Conservation (phyloP, 2,797 vertebrate species). For the Argyrosomus regius region DNA sequence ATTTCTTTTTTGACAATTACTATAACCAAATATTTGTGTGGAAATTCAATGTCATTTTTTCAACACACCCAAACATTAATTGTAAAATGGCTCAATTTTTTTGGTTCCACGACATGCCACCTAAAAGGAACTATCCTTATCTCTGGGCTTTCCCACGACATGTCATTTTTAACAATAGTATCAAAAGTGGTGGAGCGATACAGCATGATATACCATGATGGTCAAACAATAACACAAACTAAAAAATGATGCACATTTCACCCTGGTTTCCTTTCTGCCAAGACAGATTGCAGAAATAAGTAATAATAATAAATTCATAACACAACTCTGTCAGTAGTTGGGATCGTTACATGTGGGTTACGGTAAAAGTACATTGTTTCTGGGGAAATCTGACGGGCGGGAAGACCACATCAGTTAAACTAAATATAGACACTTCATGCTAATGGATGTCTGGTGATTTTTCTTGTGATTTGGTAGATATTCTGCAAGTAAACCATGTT, state of each 20-base stretch:
- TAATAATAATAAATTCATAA: conserved; percentile 26
- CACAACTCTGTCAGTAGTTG: conserved; percentile 20
- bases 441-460: not conserved
- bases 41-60: not conserved
- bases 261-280: conserved; percentile 59
- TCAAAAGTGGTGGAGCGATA: conserved; percentile 61
- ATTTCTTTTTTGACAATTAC: not conserved
- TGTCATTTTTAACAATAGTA: conserved; percentile 76
- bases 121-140: conserved; percentile 55
- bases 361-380: conserved; percentile 11
- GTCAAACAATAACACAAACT: conserved; percentile 71
- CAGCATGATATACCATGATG: conserved; percentile 46
- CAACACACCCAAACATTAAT: conserved; percentile 21
- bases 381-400: not conserved
- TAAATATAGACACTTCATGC: conserved; percentile 1
- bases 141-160: conserved; percentile 57
- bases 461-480: not conserved
- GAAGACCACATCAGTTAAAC: conserved; percentile 3
- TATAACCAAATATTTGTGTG: not conserved
- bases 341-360: conserved; percentile 5
- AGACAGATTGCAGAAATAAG: conserved; percentile 43
- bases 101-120: conserved; percentile 5
- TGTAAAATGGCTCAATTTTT: conserved; percentile 14
- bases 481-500: not conserved
- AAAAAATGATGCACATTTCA: conserved; percentile 69